Percentiles rank a stretch among this genome's conserved stretches.
Conservation (phyloP, 2,113 vertebrate species). For the Leptodactylus fuscus region DNA sequence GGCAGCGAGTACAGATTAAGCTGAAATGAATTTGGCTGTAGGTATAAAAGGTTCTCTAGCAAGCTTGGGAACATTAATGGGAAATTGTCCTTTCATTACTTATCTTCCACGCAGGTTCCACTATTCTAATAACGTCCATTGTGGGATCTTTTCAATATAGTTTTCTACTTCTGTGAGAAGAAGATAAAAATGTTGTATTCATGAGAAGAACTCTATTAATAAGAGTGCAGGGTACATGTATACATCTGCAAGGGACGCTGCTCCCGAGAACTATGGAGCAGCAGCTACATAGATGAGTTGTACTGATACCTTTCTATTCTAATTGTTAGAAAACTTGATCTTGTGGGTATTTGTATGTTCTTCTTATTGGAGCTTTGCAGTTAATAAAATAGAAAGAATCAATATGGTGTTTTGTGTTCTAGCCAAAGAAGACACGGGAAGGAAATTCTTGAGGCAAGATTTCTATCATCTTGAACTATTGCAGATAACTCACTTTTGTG, state of each 20-base stretch:
- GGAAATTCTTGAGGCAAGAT: conserved; percentile 70
- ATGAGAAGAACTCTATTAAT: not conserved
- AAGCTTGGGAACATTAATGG: not conserved
- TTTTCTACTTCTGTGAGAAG: not conserved
- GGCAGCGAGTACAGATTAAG: not conserved
- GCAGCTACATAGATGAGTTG: not conserved
- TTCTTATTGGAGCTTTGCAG: no score
- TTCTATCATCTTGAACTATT: conserved; percentile 61
- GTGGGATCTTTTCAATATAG: not conserved
- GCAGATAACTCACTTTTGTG: not conserved
- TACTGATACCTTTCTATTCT: not conserved
- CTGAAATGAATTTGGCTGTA: not conserved
- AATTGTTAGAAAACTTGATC: not conserved
- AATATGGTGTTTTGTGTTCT: conserved; percentile 66
- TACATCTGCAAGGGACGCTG: not conserved
- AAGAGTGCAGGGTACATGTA: not conserved
- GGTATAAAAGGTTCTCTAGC: not conserved
- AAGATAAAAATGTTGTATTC: no score
- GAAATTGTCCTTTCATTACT: not conserved
- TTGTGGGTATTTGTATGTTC: no score
- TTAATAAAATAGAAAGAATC: not conserved
- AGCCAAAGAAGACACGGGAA: conserved; percentile 72
- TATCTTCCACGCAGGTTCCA: not conserved
- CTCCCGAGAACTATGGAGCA: not conserved
- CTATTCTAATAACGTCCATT: not conserved